Base-by-base conservation (phyloP, 2,888 invertebrate genomes). In the Myopa tessellatipennis region DNA sequence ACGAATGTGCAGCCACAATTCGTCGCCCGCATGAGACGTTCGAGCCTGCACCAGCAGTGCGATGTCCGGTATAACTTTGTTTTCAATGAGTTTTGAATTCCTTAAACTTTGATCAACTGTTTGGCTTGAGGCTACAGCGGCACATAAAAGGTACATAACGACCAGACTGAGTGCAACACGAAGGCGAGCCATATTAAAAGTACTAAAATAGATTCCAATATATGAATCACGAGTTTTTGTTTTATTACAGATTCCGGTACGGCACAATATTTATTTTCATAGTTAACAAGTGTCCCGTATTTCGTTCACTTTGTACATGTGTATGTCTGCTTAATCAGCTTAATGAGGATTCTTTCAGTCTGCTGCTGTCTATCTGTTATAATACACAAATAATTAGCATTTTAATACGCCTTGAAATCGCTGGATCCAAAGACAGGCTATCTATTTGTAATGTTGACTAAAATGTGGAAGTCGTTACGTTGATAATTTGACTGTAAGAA, bases 31-130 rank as follows among this genome's bases (percentile, higher is more conserved):
- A 7, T 74, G 71, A 74, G 67, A 34, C 80, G 82, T 78, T 55
- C 82, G 82, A 79, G 83, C 81, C 77, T 80, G 83, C 14, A 80
- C 80, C 77, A 88, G 83, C 16, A 77, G 77, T 65, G 82, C 82
- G 1, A 84, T 80, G 79, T 89, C 89, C 79, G 89, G 89, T 82
- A 89, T 85, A 76, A 87, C 83, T 84, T 87, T 88, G 82, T 85
- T 86, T 82, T 88, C 88, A 82, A 89, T 89, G 79, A 87, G 81
- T 79, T 87, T 87, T 77, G 86, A 85, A 82, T 88, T 88, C 82
- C 87, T 88, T 76, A 88, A 83, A 78, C 83, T 87, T 50, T 85
- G 83, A 79, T 69, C 7, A 78, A 79, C 34, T 10, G 73, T 78
- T 61, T 71, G 36, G 18, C 60, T 38, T 16, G 60, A 58, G 40